Evolutionary conservation across 2,797 vertebrate genomes (phyloP).

Genomic region (Cossypha dichroa): DNA sequence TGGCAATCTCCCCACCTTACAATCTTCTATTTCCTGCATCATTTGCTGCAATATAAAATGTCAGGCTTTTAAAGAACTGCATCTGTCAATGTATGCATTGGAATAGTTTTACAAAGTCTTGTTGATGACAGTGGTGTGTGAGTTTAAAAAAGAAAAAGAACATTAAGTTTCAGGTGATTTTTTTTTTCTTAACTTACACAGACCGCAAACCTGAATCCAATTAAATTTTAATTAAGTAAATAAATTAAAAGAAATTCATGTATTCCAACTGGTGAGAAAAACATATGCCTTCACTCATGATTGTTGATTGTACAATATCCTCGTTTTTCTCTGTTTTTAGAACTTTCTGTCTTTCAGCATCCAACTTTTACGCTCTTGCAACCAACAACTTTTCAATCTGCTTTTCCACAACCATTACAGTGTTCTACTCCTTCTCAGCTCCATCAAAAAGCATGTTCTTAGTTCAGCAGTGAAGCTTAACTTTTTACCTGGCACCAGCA

Average conservation of each 20-base stretch:
- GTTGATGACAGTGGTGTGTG: background rate
- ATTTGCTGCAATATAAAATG: slow-evolving; percentile 58
- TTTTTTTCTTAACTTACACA: background rate
- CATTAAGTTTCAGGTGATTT: background rate
- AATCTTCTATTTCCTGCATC: slow-evolving; percentile 62
- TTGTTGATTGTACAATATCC: background rate
- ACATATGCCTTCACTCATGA: background rate
- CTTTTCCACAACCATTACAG: background rate
- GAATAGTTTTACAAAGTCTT: slow-evolving; percentile 14
- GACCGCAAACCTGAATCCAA: background rate
- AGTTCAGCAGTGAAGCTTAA: background rate
- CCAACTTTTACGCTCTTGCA: background rate
- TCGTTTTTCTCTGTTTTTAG: background rate
- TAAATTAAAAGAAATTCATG: background rate
- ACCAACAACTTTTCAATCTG: background rate
- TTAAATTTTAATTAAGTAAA: background rate
- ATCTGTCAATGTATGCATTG: slow-evolving; percentile 37
- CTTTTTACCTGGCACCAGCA: background rate
- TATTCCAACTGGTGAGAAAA: background rate
- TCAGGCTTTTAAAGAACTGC: slow-evolving; percentile 39
- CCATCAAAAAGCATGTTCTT: background rate
- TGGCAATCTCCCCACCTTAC: background rate
- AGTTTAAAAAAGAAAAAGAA: background rate
- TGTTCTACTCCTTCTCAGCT: background rate
- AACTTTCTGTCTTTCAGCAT: background rate